A percentile compares a stretch with the other conserved stretches of the same genome.
These are phyloP conservation scores for Blomia tropicalis DNA, from an alignment of 2,888 invertebrate species.

Conservation along the genomic window DNA sequence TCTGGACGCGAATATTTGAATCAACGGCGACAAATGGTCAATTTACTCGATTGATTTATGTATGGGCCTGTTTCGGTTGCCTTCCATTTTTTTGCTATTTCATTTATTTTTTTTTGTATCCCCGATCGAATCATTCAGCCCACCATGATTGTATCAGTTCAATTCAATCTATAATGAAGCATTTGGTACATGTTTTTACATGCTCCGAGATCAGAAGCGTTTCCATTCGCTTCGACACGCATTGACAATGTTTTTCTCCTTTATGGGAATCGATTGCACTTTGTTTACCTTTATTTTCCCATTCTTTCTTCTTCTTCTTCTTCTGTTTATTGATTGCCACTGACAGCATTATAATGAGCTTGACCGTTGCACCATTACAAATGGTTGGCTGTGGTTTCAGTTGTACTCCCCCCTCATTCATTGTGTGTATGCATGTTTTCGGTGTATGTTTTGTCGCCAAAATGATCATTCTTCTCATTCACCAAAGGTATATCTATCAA, in stretches of 20 bases:
- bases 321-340: slow-evolving; percentile 5
- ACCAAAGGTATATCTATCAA: too few relatives aligned
- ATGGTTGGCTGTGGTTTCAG: not conserved
- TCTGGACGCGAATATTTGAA: not conserved
- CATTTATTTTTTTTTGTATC: too few relatives aligned
- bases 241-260: not conserved
- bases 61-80: not conserved
- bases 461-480: too few relatives aligned
- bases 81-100: not conserved
- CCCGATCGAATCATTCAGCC: too few relatives aligned
- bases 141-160: not conserved
- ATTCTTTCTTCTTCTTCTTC: too few relatives aligned
- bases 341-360: not conserved
- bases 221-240: not conserved
- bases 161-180: not conserved
- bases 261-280: not conserved
- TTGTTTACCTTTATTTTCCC: not conserved
- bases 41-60: slow-evolving; percentile 10
- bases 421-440: not conserved
- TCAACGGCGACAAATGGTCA: slow-evolving; percentile 4
- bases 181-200: not conserved
- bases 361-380: not conserved
- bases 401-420: not conserved
- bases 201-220: not conserved
- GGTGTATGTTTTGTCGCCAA: too few relatives aligned